These are phyloP conservation scores for Gymnocephalus cernua DNA, from an alignment of 2,113 vertebrate genomes.

Conservation along the genomic window DNA sequence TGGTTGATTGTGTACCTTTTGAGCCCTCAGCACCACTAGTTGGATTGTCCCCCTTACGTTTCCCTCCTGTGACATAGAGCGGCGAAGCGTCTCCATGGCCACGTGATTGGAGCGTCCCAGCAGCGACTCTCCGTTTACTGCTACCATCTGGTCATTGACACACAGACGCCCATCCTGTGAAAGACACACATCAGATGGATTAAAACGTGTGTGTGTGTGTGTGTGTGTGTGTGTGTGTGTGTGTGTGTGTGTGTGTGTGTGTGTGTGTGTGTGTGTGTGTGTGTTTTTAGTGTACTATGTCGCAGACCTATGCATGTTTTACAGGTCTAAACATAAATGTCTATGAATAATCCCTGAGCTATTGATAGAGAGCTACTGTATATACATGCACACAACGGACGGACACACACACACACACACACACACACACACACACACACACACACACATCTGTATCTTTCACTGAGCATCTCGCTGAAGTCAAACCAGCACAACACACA, in stretches of 20 bases:
- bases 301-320: not conserved
- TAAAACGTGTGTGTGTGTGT: not conserved
- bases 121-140: constrained; percentile 94
- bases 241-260: not conserved
- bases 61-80: constrained; percentile 98
- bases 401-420: too few species aligned
- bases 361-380: not conserved
- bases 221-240: not conserved
- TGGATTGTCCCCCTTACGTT: constrained; percentile 95
- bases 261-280: not conserved
- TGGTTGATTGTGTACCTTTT: constrained; percentile 60
- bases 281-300: not conserved
- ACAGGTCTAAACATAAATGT: not conserved
- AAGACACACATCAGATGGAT: not conserved
- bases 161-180: constrained; percentile 92
- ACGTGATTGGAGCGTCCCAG: constrained; percentile 94
- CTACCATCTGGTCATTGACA: constrained; percentile 94
- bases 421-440: not conserved
- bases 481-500: constrained; percentile 11
- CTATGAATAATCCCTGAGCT: not conserved
- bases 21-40: constrained; percentile 90
- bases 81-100: constrained; percentile 96
- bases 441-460: not conserved
- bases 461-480: not conserved
- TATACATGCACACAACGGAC: not conserved